Base-by-base conservation (phyloP, 2,797 vertebrate species). In the Notolabrus celidotus region DNA sequence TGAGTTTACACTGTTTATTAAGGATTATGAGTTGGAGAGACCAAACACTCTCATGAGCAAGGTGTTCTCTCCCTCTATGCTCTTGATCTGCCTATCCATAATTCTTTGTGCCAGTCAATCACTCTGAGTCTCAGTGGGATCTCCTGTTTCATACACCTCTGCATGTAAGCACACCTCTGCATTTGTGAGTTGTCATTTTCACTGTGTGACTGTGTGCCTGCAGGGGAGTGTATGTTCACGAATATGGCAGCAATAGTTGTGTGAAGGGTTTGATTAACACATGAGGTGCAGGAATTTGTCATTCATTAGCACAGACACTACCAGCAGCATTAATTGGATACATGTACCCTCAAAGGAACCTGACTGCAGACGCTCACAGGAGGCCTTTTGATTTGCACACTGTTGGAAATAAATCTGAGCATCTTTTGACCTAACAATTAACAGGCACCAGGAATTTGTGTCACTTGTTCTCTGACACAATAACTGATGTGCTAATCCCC, bases 1-100 rank as follows among this genome's bases (percentile, higher is more conserved):
- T 64, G 51, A 72, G 76, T 77, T 88, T 77, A 83, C 76, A 81
- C 74, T 83, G 85, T 88, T 86, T 83, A 83, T 67, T 53, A 71
- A 80, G 71, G 77, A 81, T 90, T 87, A 89, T 86, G 85, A 90
- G 74, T 72, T 62, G 57, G 47, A 63, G 71, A 59, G 41, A 63
- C 31, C 73, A 78, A 84, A 79, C 67, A 61, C 63, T 74, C 23
- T 36, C 17, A 39, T 20, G 47, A 51, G 42, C 39, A 51, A 69
- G 54, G 60, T 66, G 52, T 63, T 43, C 25, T 68, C 53, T 58
- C 47, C 42, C 5, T 43, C 53, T 25, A 2, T 5, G 31, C 56
- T 53, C 27, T 54, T 19, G 45, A 59, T 69, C 47, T 43, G 65
- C 56, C 64, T 23, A 34, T 53, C 52, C 57, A 31, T 64, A 33